Percentiles rank a stretch among this genome's conserved stretches.
phyloP scores from a whole-genome alignment of 35 echinoderm and acorn worm genomes.

The Diadema setosum region DNA sequence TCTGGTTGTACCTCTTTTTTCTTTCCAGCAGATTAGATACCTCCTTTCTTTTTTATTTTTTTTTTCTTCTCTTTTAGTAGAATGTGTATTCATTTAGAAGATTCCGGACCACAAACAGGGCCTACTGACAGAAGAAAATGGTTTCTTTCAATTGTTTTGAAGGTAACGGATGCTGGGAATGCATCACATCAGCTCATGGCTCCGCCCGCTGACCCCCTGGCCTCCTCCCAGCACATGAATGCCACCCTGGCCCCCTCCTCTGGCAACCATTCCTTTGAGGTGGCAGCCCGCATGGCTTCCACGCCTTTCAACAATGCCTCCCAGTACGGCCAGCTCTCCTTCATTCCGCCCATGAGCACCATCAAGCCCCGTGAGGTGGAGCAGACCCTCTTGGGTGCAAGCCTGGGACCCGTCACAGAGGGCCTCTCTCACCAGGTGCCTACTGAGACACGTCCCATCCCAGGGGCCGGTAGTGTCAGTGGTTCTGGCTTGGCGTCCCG shows the following conservation, averaged over 20 bases:
- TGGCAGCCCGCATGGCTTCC: conserved; percentile 86
- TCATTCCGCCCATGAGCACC: conserved; percentile 73
- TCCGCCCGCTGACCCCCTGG: background rate
- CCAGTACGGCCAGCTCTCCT: conserved; percentile 32
- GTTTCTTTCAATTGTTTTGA: background rate
- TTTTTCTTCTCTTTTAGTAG: no score
- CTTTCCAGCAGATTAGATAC: no score
- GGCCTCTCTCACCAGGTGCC: no score
- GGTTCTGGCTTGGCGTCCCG: no score
- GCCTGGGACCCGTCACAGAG: no score
- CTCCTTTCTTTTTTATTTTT: no score
- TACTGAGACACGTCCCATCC: background rate
- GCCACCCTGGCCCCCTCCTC: background rate
- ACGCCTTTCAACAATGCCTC: conserved; percentile 67
- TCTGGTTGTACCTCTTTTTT: no score
- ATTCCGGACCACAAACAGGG: no score
- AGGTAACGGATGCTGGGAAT: background rate
- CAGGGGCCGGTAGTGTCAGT: background rate
- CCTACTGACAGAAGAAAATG: background rate
- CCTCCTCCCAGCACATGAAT: background rate
- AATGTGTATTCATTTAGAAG: no score
- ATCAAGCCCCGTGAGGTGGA: conserved; percentile 39
- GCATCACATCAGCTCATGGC: background rate
- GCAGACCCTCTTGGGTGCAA: background rate
- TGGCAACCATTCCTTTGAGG: conserved; percentile 51